Percentiles rank a stretch among this genome's conserved stretches.
phyloP scores from a whole-genome alignment of 2,113 vertebrate species.

The Bucco capensis region DNA sequence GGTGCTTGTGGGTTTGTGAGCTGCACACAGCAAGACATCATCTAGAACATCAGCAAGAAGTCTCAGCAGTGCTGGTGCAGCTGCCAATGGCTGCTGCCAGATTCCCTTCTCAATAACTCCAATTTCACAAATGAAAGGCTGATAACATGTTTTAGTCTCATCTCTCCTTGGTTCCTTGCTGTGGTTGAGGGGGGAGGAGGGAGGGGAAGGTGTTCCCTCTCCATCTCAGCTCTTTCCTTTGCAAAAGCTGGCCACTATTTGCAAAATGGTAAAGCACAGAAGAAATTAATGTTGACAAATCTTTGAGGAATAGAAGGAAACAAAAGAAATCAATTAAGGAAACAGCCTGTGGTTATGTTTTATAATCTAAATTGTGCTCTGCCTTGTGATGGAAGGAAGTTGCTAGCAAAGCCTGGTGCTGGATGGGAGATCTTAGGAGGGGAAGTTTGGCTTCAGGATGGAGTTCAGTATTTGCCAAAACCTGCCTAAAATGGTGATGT shows the following conservation, averaged over 20 bases:
- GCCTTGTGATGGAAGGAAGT: background rate
- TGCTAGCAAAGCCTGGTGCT: background rate
- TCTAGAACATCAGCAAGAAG: background rate
- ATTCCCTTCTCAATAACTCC: background rate
- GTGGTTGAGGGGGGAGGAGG: background rate
- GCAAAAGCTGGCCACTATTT: slow-evolving; percentile 73
- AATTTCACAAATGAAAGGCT: background rate
- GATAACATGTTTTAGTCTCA: background rate
- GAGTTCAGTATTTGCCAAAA: background rate
- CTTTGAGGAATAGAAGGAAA: slow-evolving; percentile 79
- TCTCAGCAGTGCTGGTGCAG: rapidly evolving
- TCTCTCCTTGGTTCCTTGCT: background rate
- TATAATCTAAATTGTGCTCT: slow-evolving; percentile 18
- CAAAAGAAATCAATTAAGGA: slow-evolving; percentile 82
- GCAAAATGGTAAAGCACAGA: slow-evolving; percentile 69
- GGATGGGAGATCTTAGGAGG: background rate
- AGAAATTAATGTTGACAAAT: slow-evolving; percentile 83
- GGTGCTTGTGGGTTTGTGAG: rapidly evolving
- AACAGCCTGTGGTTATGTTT: slow-evolving; percentile 65
- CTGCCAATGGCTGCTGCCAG: background rate
- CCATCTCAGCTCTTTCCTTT: slow-evolving; percentile 79
- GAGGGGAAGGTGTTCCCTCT: slow-evolving; percentile 52
- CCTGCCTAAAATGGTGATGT: rapidly evolving
- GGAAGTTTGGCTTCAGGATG: background rate
- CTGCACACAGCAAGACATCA: background rate